Percentiles rank a stretch among this genome's conserved stretches.
phyloP scores from a whole-genome alignment of 1,140 invertebrate genomes.

The Acyrthosiphon pisum region DNA sequence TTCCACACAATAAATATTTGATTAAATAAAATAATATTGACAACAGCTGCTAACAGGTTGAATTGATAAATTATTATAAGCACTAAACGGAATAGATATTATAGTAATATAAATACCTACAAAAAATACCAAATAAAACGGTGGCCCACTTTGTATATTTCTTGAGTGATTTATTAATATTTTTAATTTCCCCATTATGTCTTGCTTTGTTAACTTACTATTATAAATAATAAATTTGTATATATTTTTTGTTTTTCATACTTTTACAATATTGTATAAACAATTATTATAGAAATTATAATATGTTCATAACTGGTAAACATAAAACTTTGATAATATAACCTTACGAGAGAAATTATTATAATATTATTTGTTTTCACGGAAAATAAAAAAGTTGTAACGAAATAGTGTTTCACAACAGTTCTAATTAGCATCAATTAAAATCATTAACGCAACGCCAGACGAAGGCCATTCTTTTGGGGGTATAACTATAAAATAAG shows the following conservation, averaged over 20 bases:
- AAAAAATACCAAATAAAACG: no score
- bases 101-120: no score
- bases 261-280: neutral
- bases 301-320: neutral
- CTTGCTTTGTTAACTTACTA: neutral
- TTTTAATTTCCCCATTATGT: neutral
- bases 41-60: no score
- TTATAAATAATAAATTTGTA: no score
- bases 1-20: no score
- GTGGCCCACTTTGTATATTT: no score
- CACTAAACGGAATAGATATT: no score
- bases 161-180: no score
- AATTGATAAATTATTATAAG: no score
- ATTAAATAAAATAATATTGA: no score
- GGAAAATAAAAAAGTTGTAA: neutral
- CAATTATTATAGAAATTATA: neutral
- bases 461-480: neutral
- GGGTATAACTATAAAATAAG: neutral
- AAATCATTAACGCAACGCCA: neutral
- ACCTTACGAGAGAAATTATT: neutral
- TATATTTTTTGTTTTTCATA: no score
- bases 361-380: neutral
- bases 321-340: no score
- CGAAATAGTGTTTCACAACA: neutral
- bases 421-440: neutral